Base-by-base conservation (phyloP, 2,888 invertebrate species). In the Coleophora flavipennella region DNA sequence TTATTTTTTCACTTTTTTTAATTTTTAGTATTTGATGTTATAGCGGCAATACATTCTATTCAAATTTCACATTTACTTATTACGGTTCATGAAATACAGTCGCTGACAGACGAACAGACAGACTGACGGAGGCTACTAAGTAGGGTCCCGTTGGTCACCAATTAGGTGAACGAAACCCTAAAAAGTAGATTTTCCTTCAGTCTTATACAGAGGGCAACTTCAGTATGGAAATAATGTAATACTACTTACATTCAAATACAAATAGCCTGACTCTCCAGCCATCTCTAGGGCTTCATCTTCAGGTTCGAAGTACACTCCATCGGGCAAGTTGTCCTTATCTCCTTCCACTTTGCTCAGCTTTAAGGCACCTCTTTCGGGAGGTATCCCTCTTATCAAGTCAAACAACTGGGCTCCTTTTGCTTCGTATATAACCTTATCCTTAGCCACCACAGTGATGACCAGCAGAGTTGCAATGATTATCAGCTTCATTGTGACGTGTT, bases 251-350 rank as follows among this genome's bases (percentile, higher is more conserved):
- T 59, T 51, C 4, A 50, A 37, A 39, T 53, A 33, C 20, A 62
- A 37, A 40, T 49, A 31, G 10, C 45, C 43, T 3, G 39, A 32
- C 14, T 48, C 51, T 20, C 27, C 25, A 20, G 12, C 10, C 8
- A 8, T 26, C 6, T 36, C 44, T 6, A 53, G 36, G 1, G 41
- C 51, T n/a, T 49, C 60, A 25, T 67, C 67, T 39, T 64, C 63
- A 1, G 68, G 68, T 31, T 50, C 33, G 26, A 59, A 69, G 39
- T 67, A 70, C 31, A 72, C 54, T 10, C 72, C 71, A 54, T 72
- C 68, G 11, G 62, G 54, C 0, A 58, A 43, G 8, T 27, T 48
- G 1, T 44, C 45, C 3, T 43, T 45, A 8, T 60, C 55, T 31
- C 45, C 50, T 13, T 54, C 46, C 6, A 61, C 57, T 48, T 62